Conservation (phyloP, 1,140 invertebrate genomes). For the Drosophila setifemur region DNA sequence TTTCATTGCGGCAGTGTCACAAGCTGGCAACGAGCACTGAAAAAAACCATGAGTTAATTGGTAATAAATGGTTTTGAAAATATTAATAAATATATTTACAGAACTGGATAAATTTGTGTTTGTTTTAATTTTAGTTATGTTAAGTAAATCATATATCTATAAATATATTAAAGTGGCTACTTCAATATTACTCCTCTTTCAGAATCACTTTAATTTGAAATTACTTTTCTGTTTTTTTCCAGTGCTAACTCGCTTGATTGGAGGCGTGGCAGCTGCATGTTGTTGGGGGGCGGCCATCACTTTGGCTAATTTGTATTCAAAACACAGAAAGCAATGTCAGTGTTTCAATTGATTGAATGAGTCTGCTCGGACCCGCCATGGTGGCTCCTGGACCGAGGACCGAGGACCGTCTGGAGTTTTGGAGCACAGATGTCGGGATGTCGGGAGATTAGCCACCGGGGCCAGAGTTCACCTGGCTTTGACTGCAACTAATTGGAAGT, state of each 20-base stretch:
- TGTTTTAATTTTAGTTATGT: too few relatives aligned
- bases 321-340: slow-evolving; percentile 58
- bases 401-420: not conserved
- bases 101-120: too few relatives aligned
- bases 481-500: slow-evolving; percentile 58
- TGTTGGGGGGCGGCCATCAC: slow-evolving; percentile 53
- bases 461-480: slow-evolving; percentile 47
- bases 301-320: slow-evolving; percentile 79
- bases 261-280: slow-evolving; percentile 62
- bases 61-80: too few relatives aligned
- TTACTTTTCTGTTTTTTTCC: not conserved
- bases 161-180: too few relatives aligned
- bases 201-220: too few relatives aligned
- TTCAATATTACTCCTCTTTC: too few relatives aligned
- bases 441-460: slow-evolving; percentile 40
- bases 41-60: too few relatives aligned
- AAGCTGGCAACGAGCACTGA: not conserved
- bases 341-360: slow-evolving; percentile 74
- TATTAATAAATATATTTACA: too few relatives aligned
- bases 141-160: too few relatives aligned
- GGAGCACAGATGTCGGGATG: slow-evolving; percentile 3
- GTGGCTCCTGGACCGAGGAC: not conserved
- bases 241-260: slow-evolving; percentile 43
- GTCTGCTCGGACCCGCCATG: slow-evolving; percentile 22
- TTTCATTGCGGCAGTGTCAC: slow-evolving; percentile 38